These are phyloP conservation scores for Scophthalmus maximus DNA, from an alignment of 2,113 vertebrate species.

Conservation along the genomic window DNA sequence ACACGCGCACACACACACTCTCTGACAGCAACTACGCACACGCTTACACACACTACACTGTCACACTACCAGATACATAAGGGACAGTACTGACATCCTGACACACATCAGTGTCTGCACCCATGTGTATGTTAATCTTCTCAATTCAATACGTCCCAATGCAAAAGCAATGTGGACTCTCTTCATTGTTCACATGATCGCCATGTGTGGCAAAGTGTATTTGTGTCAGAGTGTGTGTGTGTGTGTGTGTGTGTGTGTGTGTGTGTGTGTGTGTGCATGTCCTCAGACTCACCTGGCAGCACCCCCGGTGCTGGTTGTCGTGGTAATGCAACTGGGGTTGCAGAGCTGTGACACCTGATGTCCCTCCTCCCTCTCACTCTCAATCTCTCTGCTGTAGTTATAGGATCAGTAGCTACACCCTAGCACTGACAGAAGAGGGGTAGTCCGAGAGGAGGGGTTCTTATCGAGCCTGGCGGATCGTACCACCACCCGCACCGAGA, in stretches of 20 bases:
- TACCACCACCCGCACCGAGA: slow-evolving; percentile 57
- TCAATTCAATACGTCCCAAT: slow-evolving; percentile 10
- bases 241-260: neutral
- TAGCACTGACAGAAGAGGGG: slow-evolving; percentile 77
- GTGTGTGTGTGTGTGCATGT: slow-evolving; percentile 32
- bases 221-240: neutral
- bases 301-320: slow-evolving; percentile 66
- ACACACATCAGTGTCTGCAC: slow-evolving; percentile 37
- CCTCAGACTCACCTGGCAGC: slow-evolving; percentile 79
- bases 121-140: slow-evolving; percentile 49
- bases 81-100: slow-evolving; percentile 48
- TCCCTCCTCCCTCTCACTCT: slow-evolving; percentile 67
- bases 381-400: slow-evolving; percentile 74
- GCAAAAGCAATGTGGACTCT: slow-evolving; percentile 28
- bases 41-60: slow-evolving; percentile 1
- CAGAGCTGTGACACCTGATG: slow-evolving; percentile 75
- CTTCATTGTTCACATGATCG: slow-evolving; percentile 15
- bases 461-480: slow-evolving; percentile 68
- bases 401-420: slow-evolving; percentile 79
- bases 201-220: slow-evolving; percentile 36
- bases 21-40: neutral
- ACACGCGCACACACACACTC: slow-evolving; percentile 13
- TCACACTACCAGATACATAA: slow-evolving; percentile 18
- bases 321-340: slow-evolving; percentile 72
- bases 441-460: slow-evolving; percentile 75